Percentiles rank a stretch among this genome's conserved stretches.
phyloP scores from a whole-genome alignment of 2,113 vertebrate species.

The Anthoscopus minutus region DNA sequence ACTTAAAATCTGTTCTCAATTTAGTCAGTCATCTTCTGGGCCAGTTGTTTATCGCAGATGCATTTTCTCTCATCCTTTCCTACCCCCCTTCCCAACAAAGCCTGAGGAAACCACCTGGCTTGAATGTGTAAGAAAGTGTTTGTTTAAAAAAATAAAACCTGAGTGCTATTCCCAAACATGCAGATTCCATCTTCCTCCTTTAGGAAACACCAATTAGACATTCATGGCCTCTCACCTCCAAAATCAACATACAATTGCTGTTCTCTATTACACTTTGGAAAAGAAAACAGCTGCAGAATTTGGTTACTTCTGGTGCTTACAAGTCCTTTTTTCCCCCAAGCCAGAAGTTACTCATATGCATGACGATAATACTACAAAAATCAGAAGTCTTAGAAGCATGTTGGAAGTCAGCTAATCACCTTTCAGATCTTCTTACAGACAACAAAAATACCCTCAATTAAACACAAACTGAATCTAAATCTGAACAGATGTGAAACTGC shows the following conservation, averaged over 20 bases:
- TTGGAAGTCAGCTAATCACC: neutral
- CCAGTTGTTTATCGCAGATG: neutral
- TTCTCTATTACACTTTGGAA: neutral
- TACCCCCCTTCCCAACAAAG: neutral
- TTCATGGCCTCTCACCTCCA: neutral
- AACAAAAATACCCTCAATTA: slow-evolving; percentile 1
- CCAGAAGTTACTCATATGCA: neutral
- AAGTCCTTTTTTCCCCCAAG: neutral
- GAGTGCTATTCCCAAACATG: neutral
- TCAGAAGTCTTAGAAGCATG: neutral
- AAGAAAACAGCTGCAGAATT: neutral
- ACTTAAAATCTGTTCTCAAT: neutral
- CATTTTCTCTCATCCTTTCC: neutral
- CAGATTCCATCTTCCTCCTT: neutral
- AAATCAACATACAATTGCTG: neutral
- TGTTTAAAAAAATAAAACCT: neutral
- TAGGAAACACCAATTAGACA: neutral
- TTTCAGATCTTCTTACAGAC: neutral
- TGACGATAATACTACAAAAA: neutral
- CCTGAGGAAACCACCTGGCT: neutral
- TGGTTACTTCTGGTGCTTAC: neutral
- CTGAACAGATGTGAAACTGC: neutral
- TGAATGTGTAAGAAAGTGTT: neutral
- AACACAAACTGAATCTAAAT: slow-evolving; percentile 17
- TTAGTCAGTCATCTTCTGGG: neutral